Conservation (phyloP, 2,888 invertebrate genomes). For the Dascillus cervinus region DNA sequence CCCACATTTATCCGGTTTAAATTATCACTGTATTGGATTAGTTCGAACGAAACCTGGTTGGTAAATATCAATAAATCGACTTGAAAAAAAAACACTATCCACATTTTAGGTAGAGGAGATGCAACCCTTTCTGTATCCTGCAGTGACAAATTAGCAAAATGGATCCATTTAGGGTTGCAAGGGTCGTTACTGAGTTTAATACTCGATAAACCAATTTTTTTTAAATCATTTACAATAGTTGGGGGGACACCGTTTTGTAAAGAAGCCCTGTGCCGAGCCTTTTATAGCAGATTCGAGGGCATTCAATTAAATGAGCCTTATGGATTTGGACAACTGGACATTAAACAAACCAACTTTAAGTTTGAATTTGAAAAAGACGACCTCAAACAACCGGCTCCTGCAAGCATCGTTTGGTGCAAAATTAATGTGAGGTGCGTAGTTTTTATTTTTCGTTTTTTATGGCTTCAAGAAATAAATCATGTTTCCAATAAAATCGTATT, state of each 20-base stretch:
- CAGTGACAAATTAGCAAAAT: constrained; percentile 88
- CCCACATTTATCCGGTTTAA: constrained; percentile 46
- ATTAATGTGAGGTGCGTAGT: constrained; percentile 34
- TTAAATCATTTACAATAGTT: constrained; percentile 65
- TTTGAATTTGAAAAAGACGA: constrained; percentile 42
- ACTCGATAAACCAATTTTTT: constrained; percentile 57
- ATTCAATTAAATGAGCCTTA: constrained; percentile 21
- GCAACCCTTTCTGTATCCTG: constrained; percentile 85
- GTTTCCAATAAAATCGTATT: too few relatives aligned
- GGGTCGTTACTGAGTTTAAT: constrained; percentile 70
- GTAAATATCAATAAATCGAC: too few relatives aligned
- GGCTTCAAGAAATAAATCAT: too few relatives aligned
- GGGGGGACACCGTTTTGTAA: constrained; percentile 56
- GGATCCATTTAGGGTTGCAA: constrained; percentile 80
- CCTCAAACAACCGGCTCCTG: constrained; percentile 47
- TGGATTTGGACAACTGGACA: constrained; percentile 25
- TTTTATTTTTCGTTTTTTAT: neutral
- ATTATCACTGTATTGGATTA: constrained; percentile 63
- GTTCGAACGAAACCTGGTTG: constrained; percentile 80
- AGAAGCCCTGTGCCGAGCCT: constrained; percentile 45
- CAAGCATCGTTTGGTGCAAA: constrained; percentile 55
- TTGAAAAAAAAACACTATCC: too few relatives aligned
- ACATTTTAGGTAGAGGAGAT: constrained; percentile 66
- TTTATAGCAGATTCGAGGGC: constrained; percentile 37
- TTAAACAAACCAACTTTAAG: constrained; percentile 32